Percentiles rank a stretch among this genome's conserved stretches.
Evolutionary conservation across 2,797 vertebrate genomes (phyloP).

Genomic region (Miichthys miiuy): DNA sequence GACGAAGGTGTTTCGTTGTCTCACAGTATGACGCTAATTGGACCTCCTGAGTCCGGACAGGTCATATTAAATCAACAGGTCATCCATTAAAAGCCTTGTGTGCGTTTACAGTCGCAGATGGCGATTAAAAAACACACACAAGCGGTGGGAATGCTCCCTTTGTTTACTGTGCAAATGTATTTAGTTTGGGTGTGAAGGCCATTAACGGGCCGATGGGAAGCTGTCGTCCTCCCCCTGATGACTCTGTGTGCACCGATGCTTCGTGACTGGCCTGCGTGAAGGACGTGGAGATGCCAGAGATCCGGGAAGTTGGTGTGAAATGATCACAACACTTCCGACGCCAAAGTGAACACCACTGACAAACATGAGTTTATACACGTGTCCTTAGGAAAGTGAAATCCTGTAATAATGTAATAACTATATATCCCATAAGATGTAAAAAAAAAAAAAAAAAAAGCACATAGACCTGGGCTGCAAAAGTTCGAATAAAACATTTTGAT

Average conservation of each 20-base stretch:
- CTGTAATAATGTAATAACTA: no score
- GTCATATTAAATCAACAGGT: conserved; percentile 19
- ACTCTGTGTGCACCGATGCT: not conserved
- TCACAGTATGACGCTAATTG: conserved; percentile 4
- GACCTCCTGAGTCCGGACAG: conserved; percentile 9
- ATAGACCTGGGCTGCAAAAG: not conserved
- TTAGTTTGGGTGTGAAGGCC: conserved; percentile 1
- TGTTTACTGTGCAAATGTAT: conserved; percentile 17
- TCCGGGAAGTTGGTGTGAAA: conserved; percentile 10
- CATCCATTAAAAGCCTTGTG: conserved; percentile 20
- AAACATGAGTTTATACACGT: no score
- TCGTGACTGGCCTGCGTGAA: conserved; percentile 25
- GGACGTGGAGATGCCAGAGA: not conserved
- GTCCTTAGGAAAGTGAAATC: not conserved
- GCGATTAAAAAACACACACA: not conserved
- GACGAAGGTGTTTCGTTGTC: not conserved
- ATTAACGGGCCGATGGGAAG: conserved; percentile 22
- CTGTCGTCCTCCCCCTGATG: not conserved
- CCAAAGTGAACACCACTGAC: not conserved
- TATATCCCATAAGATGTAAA: no score
- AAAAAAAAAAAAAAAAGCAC: no score
- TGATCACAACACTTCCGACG: not conserved
- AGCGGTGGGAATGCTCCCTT: conserved; percentile 12
- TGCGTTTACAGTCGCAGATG: not conserved
- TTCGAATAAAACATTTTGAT: not conserved